These are phyloP conservation scores for Acanthosepion esculentum DNA, from an alignment of 2,888 invertebrate species.

Conservation along the genomic window DNA sequence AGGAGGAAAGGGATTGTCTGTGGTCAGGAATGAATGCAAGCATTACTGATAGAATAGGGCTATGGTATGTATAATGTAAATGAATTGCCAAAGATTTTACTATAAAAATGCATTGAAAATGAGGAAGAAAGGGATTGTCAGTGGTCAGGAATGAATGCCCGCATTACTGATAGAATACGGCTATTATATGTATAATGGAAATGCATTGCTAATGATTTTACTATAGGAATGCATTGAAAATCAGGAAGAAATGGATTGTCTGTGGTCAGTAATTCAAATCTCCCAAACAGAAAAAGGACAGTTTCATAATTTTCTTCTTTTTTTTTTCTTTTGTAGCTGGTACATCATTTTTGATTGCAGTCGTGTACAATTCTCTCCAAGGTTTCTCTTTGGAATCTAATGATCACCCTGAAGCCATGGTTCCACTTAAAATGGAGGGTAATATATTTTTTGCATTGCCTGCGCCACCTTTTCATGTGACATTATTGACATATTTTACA, in stretches of 20 bases:
- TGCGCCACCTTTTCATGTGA: too few species aligned
- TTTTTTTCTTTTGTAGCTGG: slow-evolving; percentile 56
- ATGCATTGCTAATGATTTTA: too few species aligned
- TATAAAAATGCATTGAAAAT: background rate
- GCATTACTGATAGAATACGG: too few species aligned
- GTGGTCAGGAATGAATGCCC: too few species aligned
- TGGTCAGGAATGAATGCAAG: background rate
- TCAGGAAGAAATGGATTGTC: too few species aligned
- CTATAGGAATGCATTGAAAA: too few species aligned
- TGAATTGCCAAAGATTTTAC: background rate
- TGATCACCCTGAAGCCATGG: slow-evolving; percentile 90
- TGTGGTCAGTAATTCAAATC: too few species aligned
- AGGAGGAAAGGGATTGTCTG: too few species aligned
- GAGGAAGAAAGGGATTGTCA: too few species aligned
- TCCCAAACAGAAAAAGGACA: too few species aligned
- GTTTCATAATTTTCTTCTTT: background rate
- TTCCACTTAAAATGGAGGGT: slow-evolving; percentile 88
- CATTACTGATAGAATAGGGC: background rate
- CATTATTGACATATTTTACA: too few species aligned
- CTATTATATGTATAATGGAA: too few species aligned
- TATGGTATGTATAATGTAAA: background rate
- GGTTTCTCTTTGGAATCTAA: slow-evolving; percentile 87
- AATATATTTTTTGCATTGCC: slow-evolving; percentile 47
- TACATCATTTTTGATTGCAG: slow-evolving; percentile 92
- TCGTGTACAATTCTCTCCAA: slow-evolving; percentile 89